Conservation (phyloP, 2,797 vertebrate species). For the Poeciliopsis gracilis region DNA sequence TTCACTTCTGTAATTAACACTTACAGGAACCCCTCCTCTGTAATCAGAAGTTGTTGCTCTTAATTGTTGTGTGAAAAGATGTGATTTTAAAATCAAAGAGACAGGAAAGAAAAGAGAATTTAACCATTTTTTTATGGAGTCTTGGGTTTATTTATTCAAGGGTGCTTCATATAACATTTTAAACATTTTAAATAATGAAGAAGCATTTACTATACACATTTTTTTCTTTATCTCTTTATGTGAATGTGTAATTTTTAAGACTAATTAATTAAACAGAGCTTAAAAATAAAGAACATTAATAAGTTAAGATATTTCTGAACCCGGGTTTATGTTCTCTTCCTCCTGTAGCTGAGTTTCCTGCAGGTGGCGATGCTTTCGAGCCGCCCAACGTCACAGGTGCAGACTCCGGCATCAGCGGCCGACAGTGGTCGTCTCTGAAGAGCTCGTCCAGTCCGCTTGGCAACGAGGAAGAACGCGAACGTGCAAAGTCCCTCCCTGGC, state of each 20-base stretch:
- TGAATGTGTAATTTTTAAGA: background rate
- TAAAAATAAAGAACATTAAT: background rate
- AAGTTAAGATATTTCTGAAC: background rate
- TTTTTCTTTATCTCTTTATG: background rate
- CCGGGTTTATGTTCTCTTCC: background rate
- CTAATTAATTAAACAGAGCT: background rate
- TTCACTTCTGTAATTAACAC: conserved; percentile 50
- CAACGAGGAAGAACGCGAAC: conserved; percentile 74
- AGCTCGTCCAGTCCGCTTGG: conserved; percentile 63
- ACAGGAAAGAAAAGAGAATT: conserved; percentile 6
- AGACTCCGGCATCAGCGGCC: conserved; percentile 35
- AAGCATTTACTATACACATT: background rate
- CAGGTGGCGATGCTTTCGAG: conserved; percentile 76
- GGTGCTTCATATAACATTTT: background rate
- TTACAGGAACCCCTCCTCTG: conserved; percentile 21
- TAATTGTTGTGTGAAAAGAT: conserved; percentile 25
- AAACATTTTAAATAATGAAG: background rate
- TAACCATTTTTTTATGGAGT: background rate
- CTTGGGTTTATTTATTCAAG: background rate
- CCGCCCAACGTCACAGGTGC: conserved; percentile 50
- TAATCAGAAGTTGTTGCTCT: conserved; percentile 33
- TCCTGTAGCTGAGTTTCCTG: conserved; percentile 68
- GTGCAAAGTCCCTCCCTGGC: conserved; percentile 83
- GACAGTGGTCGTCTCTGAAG: conserved; percentile 80
- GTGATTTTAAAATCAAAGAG: conserved; percentile 45